Evolutionary conservation across 2,888 invertebrate species (phyloP).

Genomic region (Sphinx pinastri): DNA sequence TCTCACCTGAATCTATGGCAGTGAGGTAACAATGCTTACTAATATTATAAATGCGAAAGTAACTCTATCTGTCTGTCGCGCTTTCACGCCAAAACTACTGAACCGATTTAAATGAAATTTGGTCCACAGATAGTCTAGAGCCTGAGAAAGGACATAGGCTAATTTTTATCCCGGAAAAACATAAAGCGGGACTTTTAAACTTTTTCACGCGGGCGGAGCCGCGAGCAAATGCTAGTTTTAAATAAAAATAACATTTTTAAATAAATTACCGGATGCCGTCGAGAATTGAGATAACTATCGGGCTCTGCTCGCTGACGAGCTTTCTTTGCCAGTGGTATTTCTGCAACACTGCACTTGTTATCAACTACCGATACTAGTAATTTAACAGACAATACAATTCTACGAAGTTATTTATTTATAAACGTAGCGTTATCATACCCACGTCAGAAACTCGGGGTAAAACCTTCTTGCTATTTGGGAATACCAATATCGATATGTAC

Average conservation of each 20-base stretch:
- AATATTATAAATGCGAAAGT: too few relatives aligned
- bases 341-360: neutral
- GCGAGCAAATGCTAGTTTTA: too few relatives aligned
- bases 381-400: neutral
- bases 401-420: conserved; percentile 3
- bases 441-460: conserved; percentile 14
- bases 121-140: too few relatives aligned
- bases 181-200: too few relatives aligned
- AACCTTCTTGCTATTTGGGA: neutral
- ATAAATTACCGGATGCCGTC: neutral
- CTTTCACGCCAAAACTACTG: too few relatives aligned
- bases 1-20: conserved; percentile 85
- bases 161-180: too few relatives aligned
- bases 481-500: neutral
- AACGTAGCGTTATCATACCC: neutral
- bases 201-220: too few relatives aligned
- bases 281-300: neutral
- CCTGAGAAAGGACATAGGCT: too few relatives aligned
- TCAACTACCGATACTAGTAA: neutral
- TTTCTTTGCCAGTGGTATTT: conserved; percentile 6
- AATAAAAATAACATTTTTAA: conserved; percentile 34
- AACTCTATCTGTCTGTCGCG: too few relatives aligned
- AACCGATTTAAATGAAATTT: too few relatives aligned
- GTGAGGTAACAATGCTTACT: conserved; percentile 77
- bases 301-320: neutral